Evolutionary conservation across 2,888 invertebrate species (phyloP), one percentile per base, ranked within the genome.

Genomic region (Cecidostiba fungosa): DNA sequence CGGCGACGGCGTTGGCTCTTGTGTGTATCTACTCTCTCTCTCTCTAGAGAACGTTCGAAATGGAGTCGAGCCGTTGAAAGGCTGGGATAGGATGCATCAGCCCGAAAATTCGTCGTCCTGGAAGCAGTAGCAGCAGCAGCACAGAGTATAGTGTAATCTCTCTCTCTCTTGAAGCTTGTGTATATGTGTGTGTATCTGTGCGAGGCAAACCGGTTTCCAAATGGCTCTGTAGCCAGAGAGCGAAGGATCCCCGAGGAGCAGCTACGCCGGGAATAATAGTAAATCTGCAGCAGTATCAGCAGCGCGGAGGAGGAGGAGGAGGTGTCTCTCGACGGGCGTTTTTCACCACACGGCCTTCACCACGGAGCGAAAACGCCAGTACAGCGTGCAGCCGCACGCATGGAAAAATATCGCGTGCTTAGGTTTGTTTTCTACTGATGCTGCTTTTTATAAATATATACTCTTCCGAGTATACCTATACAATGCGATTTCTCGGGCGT

Each of bases 331-430:
- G 54, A 59, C 54, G 54, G 54, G 23, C 54, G 54, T 59, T 59
- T 59, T 59, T 59, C 54, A 59, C 19, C 19, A 59, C 54, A 59
- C 54, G 54, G 54, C 47, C 72, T 78, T 19, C 79, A 83, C 72
- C 69, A 79, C 82, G 82, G 86, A 86, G n/a, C 84, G 39, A 80
- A 83, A 86, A 69, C 80, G 47, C 50, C 76, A 62, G 43, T 43
- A 77, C 39, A 16, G 36, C 72, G 26, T 73, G 47, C 84, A 77
- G 50, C 62, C 29, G 36, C 84, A 86, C 81, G 86, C 84, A 84
- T 86, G 86, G 86, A 86, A 85, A 78, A 76, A 78, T 4, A 82
- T 69, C 69, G 69, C 82, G 80, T 86, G 86, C 69, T 77, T 86
- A 47, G 86, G 86, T 85, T 77, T n/a, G 85, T 81, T 79, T 70